Evolutionary conservation across 2,888 invertebrate genomes (phyloP).

Genomic region (Cephus nigrinus): DNA sequence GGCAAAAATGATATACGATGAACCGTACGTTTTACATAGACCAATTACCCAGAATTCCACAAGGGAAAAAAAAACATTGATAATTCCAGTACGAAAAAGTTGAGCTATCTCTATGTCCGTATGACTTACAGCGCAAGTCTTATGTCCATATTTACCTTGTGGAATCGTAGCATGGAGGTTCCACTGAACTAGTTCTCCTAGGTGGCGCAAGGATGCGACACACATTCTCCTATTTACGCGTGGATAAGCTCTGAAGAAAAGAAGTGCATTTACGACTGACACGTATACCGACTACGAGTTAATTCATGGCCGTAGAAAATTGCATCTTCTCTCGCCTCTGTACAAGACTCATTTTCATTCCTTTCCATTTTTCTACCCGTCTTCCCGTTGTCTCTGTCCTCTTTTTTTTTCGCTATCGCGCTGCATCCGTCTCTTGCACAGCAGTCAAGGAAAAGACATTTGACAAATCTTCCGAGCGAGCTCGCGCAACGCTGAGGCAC

Average conservation of each 20-base stretch:
- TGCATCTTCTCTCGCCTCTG: neutral
- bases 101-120: neutral
- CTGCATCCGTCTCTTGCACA: neutral
- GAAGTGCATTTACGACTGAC: neutral
- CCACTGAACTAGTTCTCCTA: slow-evolving; percentile 47
- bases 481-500: neutral
- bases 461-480: neutral
- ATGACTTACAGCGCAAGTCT: neutral
- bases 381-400: neutral
- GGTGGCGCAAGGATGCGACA: slow-evolving; percentile 44
- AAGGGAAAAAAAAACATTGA: neutral
- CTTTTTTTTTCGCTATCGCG: neutral
- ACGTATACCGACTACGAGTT: neutral
- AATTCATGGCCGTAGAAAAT: neutral
- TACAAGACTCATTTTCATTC: neutral
- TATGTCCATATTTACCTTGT: slow-evolving; percentile 34
- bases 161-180: slow-evolving; percentile 34
- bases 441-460: neutral
- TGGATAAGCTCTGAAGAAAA: neutral
- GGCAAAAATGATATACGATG: neutral
- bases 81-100: neutral
- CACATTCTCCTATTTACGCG: slow-evolving; percentile 1
- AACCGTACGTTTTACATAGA: neutral
- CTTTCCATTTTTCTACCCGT: neutral
- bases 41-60: neutral